These are phyloP conservation scores for Neopipo cinnamomea DNA, from an alignment of 2,113 vertebrate genomes.

Conservation along the genomic window DNA sequence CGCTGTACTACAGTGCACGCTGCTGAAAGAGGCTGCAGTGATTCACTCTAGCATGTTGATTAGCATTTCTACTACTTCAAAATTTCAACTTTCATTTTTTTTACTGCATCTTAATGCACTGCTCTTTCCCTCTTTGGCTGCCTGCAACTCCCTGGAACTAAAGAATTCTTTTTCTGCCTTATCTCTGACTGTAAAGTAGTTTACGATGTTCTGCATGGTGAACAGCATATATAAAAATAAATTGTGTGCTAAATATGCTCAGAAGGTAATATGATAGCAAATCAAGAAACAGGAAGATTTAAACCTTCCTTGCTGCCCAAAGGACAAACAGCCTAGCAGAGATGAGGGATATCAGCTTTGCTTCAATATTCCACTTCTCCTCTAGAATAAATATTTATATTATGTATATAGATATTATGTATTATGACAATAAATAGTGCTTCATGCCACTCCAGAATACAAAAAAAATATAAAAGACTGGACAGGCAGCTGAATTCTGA, in stretches of 20 bases:
- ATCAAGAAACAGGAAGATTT: slow-evolving; percentile 25
- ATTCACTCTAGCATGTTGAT: slow-evolving; percentile 29
- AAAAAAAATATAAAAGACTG: background rate
- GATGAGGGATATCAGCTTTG: background rate
- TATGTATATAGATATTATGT: background rate
- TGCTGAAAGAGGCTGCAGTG: background rate
- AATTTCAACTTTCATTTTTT: slow-evolving; percentile 30
- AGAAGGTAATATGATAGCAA: background rate
- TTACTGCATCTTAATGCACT: slow-evolving; percentile 27
- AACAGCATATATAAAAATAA: slow-evolving; percentile 36
- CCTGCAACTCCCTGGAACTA: slow-evolving; percentile 6
- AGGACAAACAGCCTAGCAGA: slow-evolving; percentile 5
- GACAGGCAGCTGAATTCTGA: background rate
- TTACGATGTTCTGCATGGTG: slow-evolving; percentile 1
- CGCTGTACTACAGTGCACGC: background rate
- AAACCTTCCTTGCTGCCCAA: background rate
- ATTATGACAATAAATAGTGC: background rate
- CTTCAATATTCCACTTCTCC: background rate
- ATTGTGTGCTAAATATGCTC: slow-evolving; percentile 32
- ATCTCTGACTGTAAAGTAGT: slow-evolving; percentile 15
- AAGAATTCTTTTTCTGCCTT: slow-evolving; percentile 27
- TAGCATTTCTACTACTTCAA: slow-evolving; percentile 42
- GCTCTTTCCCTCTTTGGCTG: slow-evolving; percentile 5
- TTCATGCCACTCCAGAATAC: background rate
- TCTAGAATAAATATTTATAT: background rate